These are phyloP conservation scores for Diplolepis rosae DNA, from an alignment of 2,888 invertebrate genomes.

Conservation along the genomic window DNA sequence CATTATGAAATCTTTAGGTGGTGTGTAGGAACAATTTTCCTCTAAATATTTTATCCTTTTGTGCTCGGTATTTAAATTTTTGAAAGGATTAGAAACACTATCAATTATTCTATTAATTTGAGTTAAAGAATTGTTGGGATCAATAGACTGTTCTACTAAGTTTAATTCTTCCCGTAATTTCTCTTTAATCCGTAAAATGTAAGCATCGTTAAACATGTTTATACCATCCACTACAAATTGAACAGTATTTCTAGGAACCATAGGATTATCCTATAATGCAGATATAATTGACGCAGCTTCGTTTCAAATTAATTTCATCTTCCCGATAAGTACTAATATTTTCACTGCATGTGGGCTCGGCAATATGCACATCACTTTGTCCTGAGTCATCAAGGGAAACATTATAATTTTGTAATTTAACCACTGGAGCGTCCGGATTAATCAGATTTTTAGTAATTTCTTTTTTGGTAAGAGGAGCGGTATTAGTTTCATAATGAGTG, in stretches of 20 bases:
- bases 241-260: neutral
- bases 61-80: slow-evolving; percentile 18
- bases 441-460: neutral
- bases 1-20: slow-evolving; percentile 7
- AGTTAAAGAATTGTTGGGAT: neutral
- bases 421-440: neutral
- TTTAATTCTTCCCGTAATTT: neutral
- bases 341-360: neutral
- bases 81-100: slow-evolving; percentile 20
- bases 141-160: neutral
- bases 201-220: neutral
- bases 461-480: too few species aligned
- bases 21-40: slow-evolving; percentile 12
- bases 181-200: neutral
- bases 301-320: neutral
- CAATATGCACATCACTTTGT: neutral
- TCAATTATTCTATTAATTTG: slow-evolving; percentile 2
- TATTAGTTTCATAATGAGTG: neutral
- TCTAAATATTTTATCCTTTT: slow-evolving; percentile 26
- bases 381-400: too few species aligned
- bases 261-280: neutral
- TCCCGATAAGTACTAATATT: neutral
- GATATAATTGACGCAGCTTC: neutral
- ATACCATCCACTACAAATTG: neutral
- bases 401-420: neutral